A percentile compares a stretch with the other conserved stretches of the same genome.
phyloP scores from a whole-genome alignment of 2,113 vertebrate genomes.

The Misgurnus mizolepis region DNA sequence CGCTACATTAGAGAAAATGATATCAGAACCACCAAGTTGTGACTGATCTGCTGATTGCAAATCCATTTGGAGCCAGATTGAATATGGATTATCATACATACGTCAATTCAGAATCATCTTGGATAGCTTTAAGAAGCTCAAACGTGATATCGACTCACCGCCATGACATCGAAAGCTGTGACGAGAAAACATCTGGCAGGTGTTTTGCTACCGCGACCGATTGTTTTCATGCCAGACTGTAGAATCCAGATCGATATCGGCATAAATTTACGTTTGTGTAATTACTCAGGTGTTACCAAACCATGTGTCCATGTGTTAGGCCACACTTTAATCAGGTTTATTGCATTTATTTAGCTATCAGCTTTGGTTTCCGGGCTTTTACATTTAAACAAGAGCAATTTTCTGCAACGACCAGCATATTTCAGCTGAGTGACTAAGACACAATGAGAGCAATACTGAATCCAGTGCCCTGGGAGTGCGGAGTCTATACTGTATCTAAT shows the following conservation, averaged over 20 bases:
- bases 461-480: conserved; percentile 34
- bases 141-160: not conserved
- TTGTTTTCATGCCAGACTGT: conserved; percentile 15
- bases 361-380: conserved; percentile 27
- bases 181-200: conserved; percentile 24
- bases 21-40: not conserved
- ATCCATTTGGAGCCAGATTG: conserved; percentile 17
- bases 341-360: conserved; percentile 39
- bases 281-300: not conserved
- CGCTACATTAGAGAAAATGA: conserved; percentile 6
- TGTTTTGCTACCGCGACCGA: conserved; percentile 3
- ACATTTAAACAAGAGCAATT: conserved; percentile 41
- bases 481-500: conserved; percentile 64
- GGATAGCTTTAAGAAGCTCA: conserved; percentile 14
- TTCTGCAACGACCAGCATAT: conserved; percentile 46
- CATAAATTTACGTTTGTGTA: conserved; percentile 9
- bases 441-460: conserved; percentile 36
- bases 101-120: not conserved
- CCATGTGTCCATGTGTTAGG: too few species aligned
- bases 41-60: conserved; percentile 6
- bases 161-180: conserved; percentile 11
- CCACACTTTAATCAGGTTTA: conserved; percentile 17
- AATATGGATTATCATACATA: conserved; percentile 17
- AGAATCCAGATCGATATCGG: conserved; percentile 7
- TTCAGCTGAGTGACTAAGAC: conserved; percentile 38